Evolutionary conservation across 1,140 invertebrate species (phyloP).

Genomic region (Choristoneura fumiferana): DNA sequence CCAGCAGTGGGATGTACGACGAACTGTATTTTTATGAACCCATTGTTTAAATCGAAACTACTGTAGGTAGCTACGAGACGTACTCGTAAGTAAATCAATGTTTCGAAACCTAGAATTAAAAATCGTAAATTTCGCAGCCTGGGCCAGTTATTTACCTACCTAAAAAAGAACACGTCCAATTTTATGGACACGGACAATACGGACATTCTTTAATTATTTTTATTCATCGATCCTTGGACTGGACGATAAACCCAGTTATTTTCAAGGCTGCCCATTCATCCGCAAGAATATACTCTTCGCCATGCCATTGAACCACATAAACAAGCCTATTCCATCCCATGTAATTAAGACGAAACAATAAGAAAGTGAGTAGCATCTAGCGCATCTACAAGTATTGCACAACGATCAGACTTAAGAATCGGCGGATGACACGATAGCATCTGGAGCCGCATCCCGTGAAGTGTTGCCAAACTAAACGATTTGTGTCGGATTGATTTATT

Average conservation of each 20-base stretch:
- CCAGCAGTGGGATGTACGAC: no score
- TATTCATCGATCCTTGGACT: no score
- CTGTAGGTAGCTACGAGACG: no score
- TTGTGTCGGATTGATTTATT: slow-evolving; percentile 49
- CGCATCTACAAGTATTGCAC: slow-evolving; percentile 40
- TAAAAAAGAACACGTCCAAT: no score
- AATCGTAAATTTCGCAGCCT: neutral
- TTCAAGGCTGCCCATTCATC: neutral
- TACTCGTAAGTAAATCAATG: neutral
- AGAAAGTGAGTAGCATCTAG: slow-evolving; percentile 52
- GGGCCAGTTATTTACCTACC: no score
- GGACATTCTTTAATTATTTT: no score
- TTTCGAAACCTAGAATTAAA: slow-evolving; percentile 4
- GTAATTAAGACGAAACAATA: slow-evolving; percentile 68
- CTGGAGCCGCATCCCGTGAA: slow-evolving; percentile 40
- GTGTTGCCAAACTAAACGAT: slow-evolving; percentile 52
- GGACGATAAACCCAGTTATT: neutral
- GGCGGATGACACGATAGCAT: slow-evolving; percentile 63
- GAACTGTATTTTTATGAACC: no score
- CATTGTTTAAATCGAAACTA: no score
- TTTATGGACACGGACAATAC: no score
- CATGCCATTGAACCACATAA: slow-evolving; percentile 49
- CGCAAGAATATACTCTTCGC: slow-evolving; percentile 20
- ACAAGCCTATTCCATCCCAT: slow-evolving; percentile 23
- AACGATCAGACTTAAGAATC: slow-evolving; percentile 58